Percentiles rank a stretch among this genome's conserved stretches.
These are phyloP conservation scores for Cyprinella venusta DNA, from an alignment of 2,797 vertebrate genomes.

Conservation along the genomic window DNA sequence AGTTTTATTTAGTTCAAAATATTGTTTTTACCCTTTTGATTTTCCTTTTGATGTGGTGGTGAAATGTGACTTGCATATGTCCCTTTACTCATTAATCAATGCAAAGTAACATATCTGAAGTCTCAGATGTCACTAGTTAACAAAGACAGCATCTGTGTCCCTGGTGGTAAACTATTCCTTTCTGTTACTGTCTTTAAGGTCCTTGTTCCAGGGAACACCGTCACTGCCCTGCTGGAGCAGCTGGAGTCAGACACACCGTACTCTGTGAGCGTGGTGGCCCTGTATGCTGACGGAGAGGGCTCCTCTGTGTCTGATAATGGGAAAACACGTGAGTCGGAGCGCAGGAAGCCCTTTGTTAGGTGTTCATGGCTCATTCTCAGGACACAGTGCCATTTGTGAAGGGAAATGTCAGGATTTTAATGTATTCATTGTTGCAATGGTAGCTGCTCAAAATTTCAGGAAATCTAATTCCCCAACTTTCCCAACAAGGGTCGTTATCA, in stretches of 20 bases:
- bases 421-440: not conserved
- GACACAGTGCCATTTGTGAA: not conserved
- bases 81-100: not conserved
- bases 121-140: not conserved
- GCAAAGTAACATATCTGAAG: not conserved
- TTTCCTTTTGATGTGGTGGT: not conserved
- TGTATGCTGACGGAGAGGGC: conserved; percentile 93
- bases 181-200: conserved; percentile 72
- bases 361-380: not conserved
- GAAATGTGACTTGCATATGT: not conserved
- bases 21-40: not conserved
- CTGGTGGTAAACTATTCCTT: not conserved
- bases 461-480: not conserved
- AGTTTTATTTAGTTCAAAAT: too few species aligned
- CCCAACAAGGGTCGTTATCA: not conserved
- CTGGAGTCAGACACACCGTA: conserved; percentile 89
- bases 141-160: conserved; percentile 2
- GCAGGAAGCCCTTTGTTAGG: not conserved
- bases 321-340: conserved; percentile 85
- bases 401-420: not conserved
- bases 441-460: not conserved
- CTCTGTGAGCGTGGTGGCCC: conserved; percentile 86
- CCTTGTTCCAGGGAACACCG: conserved; percentile 85
- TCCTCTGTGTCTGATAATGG: conserved; percentile 79
- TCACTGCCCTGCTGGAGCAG: conserved; percentile 83